These are phyloP conservation scores for Myotis davidii DNA, from an alignment of 2,113 vertebrate species.

Conservation along the genomic window DNA sequence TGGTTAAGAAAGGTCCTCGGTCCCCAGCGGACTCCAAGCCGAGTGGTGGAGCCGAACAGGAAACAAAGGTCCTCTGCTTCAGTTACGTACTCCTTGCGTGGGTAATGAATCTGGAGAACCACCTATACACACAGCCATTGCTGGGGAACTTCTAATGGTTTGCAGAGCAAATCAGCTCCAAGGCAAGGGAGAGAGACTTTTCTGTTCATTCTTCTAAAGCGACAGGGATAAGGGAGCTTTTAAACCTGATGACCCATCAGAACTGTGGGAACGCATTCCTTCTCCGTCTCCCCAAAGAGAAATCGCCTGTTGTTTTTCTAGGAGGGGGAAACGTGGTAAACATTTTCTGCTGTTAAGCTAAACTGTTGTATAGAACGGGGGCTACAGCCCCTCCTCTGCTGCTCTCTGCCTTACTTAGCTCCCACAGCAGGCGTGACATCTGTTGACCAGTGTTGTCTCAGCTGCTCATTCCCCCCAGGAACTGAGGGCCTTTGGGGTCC, in stretches of 20 bases:
- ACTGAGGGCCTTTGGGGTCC: neutral
- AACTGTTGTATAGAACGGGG: slow-evolving; percentile 50
- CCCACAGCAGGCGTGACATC: neutral
- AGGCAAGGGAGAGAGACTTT: neutral
- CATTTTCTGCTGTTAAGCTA: neutral
- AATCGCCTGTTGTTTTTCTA: neutral
- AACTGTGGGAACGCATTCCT: neutral
- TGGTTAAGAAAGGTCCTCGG: neutral
- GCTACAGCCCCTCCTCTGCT: neutral
- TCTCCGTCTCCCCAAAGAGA: neutral
- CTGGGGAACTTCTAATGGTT: neutral
- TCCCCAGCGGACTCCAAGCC: neutral
- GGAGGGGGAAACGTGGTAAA: neutral
- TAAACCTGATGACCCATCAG: neutral
- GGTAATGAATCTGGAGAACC: neutral
- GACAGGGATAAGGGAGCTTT: neutral
- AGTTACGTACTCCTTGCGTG: neutral
- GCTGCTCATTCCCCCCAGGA: neutral
- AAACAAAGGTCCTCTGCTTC: neutral
- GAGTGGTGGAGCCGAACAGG: neutral
- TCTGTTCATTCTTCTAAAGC: neutral
- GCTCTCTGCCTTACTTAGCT: slow-evolving; percentile 27
- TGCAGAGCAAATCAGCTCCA: neutral
- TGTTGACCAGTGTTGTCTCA: neutral
- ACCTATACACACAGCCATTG: neutral